Evolutionary conservation across 1,140 invertebrate genomes (phyloP), one percentile per base, ranked within the genome.

Genomic region (Globodera rostochiensis): DNA sequence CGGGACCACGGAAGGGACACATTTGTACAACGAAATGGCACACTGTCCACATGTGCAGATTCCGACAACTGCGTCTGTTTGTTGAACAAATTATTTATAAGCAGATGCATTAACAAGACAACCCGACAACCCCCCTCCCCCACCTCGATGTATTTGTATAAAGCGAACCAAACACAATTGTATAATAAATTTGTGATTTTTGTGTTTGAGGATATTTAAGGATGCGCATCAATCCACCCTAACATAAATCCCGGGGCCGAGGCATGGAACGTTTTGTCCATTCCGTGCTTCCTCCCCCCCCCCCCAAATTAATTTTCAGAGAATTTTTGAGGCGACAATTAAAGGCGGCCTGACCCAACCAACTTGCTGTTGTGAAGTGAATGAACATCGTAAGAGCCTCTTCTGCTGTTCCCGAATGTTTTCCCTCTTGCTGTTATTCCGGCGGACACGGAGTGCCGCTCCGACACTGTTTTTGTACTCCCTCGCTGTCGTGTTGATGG

Each of bases 401-500:
- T 66, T 76, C 19, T 64, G 36, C 53, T 76, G 74, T 57, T 76
- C 73, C 67, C 25, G 11, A 9, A 45, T 46, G 80, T 71, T 84
- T 66, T 46, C 49, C 8, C 67, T 45, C 4, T 53, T 36, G 21
- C 83, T 79, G 67, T 81, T 71, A 25, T 64, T 47, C 46, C 69
- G 50, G 6, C 86, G 77, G 13, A 70, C 79, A 50, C 83, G 47
- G 1, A 85, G 75, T n/a, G 86, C 85, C 1, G 85, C 77, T 4
- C 86, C 84, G 0, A 77, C 79, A 57, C 70, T 79, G 70, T 87
- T 84, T 45, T 84, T 85, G 77, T 67, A 86, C 13, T 50, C 19
- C 66, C 77, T 82, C 1, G 86, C 79, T 19, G 85, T 85, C 5
- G 77, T 21, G 73, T 84, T 87, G 15, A 86, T 73, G 9, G 86